Conservation (phyloP, 1,140 invertebrate genomes). For the Dendroctonus valens region DNA sequence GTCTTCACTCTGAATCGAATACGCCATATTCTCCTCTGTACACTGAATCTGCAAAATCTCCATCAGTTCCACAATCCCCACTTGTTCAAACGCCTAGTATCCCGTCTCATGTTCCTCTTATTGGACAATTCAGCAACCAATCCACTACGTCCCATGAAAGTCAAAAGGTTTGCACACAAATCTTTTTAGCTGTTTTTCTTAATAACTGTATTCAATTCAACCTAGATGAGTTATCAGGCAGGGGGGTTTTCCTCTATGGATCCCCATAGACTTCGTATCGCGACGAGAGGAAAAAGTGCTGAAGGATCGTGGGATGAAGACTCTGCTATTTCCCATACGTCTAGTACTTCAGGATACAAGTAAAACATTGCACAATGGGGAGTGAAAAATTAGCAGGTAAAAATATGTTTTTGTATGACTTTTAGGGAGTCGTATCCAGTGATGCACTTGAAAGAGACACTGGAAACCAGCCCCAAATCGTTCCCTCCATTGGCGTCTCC, state of each 20-base stretch:
- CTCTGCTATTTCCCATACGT: conserved; percentile 66
- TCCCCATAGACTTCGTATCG: conserved; percentile 48
- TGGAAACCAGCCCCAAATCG: conserved; percentile 45
- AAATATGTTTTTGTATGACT: background rate
- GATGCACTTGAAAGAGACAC: conserved; percentile 52
- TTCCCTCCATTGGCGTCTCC: conserved; percentile 62
- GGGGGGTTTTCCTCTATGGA: conserved; percentile 32
- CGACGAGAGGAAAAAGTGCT: conserved; percentile 48
- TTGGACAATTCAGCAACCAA: conserved; percentile 20
- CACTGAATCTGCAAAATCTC: conserved; percentile 20
- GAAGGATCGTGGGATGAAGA: conserved; percentile 78
- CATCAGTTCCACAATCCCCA: conserved; percentile 9
- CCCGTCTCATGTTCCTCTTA: conserved; percentile 1
- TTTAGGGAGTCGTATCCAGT: conserved; percentile 58
- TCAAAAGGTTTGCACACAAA: conserved; percentile 16
- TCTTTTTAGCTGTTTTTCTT: background rate
- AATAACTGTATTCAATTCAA: conserved; percentile 14
- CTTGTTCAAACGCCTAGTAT: conserved; percentile 7
- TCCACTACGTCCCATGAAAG: conserved; percentile 11
- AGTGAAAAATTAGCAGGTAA: background rate
- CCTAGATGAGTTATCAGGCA: background rate
- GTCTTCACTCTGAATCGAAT: conserved; percentile 24
- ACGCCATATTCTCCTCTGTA: conserved; percentile 28
- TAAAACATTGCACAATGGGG: background rate
- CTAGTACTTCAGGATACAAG: conserved; percentile 75